Conservation (phyloP, 2,113 vertebrate species). For the Microcebus tavaratra region DNA sequence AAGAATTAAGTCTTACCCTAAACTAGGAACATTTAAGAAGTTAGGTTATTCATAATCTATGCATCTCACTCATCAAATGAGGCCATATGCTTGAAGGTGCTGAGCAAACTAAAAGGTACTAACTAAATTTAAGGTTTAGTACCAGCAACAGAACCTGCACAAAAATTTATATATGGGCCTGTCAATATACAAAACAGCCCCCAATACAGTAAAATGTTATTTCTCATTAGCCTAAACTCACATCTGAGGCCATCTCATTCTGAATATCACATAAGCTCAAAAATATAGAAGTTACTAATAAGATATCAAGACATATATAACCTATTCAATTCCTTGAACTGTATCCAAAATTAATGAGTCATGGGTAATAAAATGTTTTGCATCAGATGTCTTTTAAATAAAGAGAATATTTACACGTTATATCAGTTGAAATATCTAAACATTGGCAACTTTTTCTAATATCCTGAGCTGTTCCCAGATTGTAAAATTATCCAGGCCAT, state of each 20-base stretch:
- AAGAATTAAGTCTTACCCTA: background rate
- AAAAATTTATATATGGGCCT: background rate
- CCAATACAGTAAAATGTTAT: background rate
- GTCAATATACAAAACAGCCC: background rate
- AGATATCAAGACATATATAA: background rate
- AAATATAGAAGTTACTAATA: background rate
- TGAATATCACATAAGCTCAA: background rate
- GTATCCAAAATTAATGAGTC: background rate
- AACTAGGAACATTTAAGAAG: background rate
- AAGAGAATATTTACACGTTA: constrained; percentile 11
- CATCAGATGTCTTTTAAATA: constrained; percentile 37
- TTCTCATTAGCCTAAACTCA: background rate
- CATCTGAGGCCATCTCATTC: background rate
- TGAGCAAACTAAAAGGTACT: background rate
- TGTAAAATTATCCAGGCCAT: background rate
- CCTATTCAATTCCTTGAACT: background rate
- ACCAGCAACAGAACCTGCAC: background rate
- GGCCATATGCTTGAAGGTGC: background rate
- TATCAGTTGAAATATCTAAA: constrained; percentile 24
- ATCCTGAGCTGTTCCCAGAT: background rate
- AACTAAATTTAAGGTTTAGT: background rate
- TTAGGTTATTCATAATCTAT: background rate
- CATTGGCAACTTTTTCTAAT: constrained; percentile 29
- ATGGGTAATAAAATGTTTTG: constrained; percentile 3
- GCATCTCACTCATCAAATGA: constrained; percentile 30